Evolutionary conservation across 2,888 invertebrate genomes (phyloP), one percentile per base, ranked within the genome.

Genomic region (Campoplex nolae): DNA sequence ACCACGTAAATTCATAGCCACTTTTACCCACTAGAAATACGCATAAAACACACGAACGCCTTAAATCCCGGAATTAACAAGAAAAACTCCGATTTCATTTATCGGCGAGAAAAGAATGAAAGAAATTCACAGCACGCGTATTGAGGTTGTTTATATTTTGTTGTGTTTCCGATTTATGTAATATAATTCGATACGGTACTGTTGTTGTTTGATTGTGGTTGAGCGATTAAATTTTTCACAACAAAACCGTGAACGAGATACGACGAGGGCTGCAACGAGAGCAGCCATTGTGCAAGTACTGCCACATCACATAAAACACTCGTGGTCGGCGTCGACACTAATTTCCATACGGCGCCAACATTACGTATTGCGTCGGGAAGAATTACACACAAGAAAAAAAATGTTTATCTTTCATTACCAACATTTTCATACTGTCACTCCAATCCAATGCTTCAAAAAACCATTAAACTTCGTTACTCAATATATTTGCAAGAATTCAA

Each of bases 301-400:
- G 83, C 88, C 88, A 88, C 87, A 87, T 85, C 73, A 82, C 77
- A 74, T 65, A 78, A 86, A 87, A 82, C 65, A 73, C 80, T 56
- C 70, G 84, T 81, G 81, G 86, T 84, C 80, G 54, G 73, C 74
- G 32, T 84, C 62, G 74, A 68, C 71, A 86, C 83, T 85, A 85
- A 81, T 68, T 81, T 71, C 45, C 71, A 42, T 54, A 54, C 28
- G 35, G 75, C 68, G 74, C 35, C 67, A 67, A 54, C 13, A 54
- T 18, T 58, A 32, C 32, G 32, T 16, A 62, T 32, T 32, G 13
- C 62, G 32, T 32, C 23, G 13, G 32, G 32, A 62, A 16, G 13
- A 3, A 62, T 62, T 4, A 58, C 13, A 32, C 2, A 11, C 28
- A 3, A 51, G 7, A 51, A n/a, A n/a, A 51, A 51, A 51, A 18